Base-by-base conservation (phyloP, 2,888 invertebrate genomes). In the Drosophila neotestacea region DNA sequence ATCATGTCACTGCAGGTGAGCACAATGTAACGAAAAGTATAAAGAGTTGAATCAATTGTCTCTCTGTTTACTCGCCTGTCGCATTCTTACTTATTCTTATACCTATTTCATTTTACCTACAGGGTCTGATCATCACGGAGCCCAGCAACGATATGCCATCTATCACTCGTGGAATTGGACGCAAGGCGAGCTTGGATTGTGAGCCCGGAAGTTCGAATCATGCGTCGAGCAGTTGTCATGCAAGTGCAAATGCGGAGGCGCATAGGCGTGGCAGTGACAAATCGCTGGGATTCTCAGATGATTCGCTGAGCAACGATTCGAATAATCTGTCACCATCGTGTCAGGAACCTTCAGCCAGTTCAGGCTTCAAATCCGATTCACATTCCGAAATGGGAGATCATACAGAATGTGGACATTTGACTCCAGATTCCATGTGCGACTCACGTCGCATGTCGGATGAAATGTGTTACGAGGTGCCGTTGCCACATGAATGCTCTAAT, bases 401-500 rank as follows among this genome's bases (percentile, higher is more conserved):
- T 36, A 92, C 92, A 1, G 93, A 93, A 59, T 86, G 85, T 16
- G 92, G 92, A 7, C 91, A 92, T 41, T 70, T 93, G 46, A 92
- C 92, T 39, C 93, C 93, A 9, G 93, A 93, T 74, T 93, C 93
- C 42, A 90, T 92, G 79, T 91, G 92, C 73, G 92, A 92, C 36
- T 91, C 92, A 6, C 88, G 92, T 13, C 91, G 92, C 69, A 92
- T 92, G 91, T 92, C 92, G 34, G 93, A 93, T 38, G 93, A 93
- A 74, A 91, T 91, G 90, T 93, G 92, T 77, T 95, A 96, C 66
- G 97, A 97, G 91, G 95, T 97, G 0, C 95, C 96, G 27, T 91
- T 97, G 28, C 96, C 96, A 0, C 95, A 96, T 7, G 95, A 96
- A 44, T 97, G 96, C 88, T 96, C 96, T 1, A 95, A 96, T 85